A percentile compares a stretch with the other conserved stretches of the same genome.
These are phyloP conservation scores for Petrocephalus microphthalmus DNA, from an alignment of 2,113 vertebrate species.

Conservation along the genomic window DNA sequence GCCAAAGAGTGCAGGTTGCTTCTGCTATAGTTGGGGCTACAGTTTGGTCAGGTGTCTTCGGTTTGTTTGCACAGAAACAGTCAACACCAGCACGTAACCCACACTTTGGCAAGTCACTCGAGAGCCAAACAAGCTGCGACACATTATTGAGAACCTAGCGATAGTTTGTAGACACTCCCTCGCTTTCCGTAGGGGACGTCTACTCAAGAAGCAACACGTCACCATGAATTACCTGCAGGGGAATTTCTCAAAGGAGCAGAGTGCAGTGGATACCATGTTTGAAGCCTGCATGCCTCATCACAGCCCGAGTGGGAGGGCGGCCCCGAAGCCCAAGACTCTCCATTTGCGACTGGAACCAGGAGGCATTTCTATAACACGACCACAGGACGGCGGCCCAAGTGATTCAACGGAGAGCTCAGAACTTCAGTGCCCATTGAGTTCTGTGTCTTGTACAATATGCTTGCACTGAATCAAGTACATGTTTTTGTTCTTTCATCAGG, in stretches of 20 bases:
- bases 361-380: not conserved
- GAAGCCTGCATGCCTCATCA: not conserved
- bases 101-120: not conserved
- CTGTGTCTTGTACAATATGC: not conserved
- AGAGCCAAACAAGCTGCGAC: not conserved
- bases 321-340: not conserved
- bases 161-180: not conserved
- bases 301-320: not conserved
- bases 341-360: not conserved
- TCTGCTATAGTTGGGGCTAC: not conserved
- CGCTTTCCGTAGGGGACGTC: not conserved
- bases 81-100: not conserved
- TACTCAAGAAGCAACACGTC: not conserved
- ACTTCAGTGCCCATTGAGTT: not conserved
- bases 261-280: not conserved
- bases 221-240: not conserved
- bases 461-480: not conserved
- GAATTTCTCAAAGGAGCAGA: not conserved
- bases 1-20: not conserved
- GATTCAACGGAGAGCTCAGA: not conserved
- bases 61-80: not conserved
- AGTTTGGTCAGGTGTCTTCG: not conserved
- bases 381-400: not conserved
- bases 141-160: not conserved
- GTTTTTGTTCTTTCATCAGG: not conserved